Base-by-base conservation (phyloP, 1,140 invertebrate species). In the Drosophila lini region DNA sequence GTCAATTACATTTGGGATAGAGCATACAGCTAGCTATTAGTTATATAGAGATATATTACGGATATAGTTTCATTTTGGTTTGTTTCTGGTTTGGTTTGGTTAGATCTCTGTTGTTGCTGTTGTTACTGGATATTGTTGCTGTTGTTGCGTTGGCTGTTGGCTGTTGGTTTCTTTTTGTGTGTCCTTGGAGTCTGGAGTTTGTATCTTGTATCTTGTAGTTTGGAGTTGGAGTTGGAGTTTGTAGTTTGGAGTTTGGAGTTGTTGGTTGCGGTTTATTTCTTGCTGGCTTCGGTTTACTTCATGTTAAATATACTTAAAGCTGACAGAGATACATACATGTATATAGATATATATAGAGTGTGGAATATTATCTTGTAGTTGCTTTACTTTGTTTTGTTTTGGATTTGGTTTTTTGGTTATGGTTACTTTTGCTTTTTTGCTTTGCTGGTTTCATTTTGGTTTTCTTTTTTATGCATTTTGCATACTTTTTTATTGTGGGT, bases 301-400 rank as follows among this genome's bases (percentile, higher is more conserved):
- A 47, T 68, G 52, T 70, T 71, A 59, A 41, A 71, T 70, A 71
- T 57, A 71, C 69, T 71, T 71, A 71, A 71, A 36, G 69, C 69
- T 71, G 64, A 70, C 69, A 71, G 67, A 71, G 67, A 71, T 71
- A 71, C 69, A 71, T 71, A 71, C 36, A 71, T 71, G 67, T 71
- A 48, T 71, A 70, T 44, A 55, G 34, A 69, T 36, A 36, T 6
- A 50, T 58, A 71, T 58, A 71, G 34, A 59, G 69, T 71, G 69
- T 71, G 44, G 38, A 59, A 71, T 71, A 70, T 71, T 71, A 71
- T 59, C 40, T 71, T 71, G 53, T 58, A 58, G 64, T 70, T 71
- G 52, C 68, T 71, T 70, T 71, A 59, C 48, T 71, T 47, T 36
- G 38, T 13, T 45, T 53, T 55, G 38, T 10, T 55, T 67, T 56